Conservation (phyloP, 2,797 vertebrate species). For the Hydrophis major region DNA sequence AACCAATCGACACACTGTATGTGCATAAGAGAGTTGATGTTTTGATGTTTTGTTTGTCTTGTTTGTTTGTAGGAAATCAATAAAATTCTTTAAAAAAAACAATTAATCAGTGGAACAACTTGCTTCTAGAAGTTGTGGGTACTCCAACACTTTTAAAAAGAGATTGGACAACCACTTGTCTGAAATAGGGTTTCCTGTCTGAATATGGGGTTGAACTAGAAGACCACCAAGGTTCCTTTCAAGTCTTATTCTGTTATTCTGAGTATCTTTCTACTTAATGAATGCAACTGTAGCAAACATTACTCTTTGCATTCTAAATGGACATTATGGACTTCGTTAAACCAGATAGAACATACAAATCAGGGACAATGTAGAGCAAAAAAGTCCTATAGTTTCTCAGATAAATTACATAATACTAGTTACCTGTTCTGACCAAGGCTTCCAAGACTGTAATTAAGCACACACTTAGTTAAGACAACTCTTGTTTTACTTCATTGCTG, state of each 20-base stretch:
- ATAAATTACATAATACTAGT: background rate
- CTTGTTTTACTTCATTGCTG: too few relatives aligned
- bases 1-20: too few relatives aligned
- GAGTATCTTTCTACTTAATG: background rate
- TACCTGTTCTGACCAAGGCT: too few relatives aligned
- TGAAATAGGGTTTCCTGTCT: background rate
- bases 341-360: background rate
- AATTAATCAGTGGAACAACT: background rate
- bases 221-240: background rate
- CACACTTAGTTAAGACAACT: too few relatives aligned
- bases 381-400: background rate
- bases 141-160: background rate
- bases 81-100: background rate
- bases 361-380: background rate
- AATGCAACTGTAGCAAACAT: background rate
- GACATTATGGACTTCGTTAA: background rate
- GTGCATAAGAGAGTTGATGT: too few relatives aligned
- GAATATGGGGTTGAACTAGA: background rate
- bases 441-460: too few relatives aligned
- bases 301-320: background rate
- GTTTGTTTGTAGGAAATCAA: too few relatives aligned
- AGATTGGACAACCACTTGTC: background rate
- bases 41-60: too few relatives aligned
- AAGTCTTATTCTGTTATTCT: background rate
- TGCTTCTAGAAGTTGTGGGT: background rate